Evolutionary conservation across 2,888 invertebrate species (phyloP).

Genomic region (Spicauda simplicius): DNA sequence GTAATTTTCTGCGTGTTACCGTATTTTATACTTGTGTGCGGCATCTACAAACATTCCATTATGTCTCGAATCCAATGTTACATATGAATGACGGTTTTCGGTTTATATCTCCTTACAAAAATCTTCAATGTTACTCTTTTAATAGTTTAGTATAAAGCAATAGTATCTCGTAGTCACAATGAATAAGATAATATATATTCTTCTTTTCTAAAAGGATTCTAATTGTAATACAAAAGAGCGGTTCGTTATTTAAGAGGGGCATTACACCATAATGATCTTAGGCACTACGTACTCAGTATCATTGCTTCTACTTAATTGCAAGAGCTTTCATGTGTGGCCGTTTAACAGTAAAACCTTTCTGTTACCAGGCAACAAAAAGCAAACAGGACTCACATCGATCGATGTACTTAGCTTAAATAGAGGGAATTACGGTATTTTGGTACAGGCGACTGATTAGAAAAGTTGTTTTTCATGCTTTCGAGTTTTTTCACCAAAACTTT

Average conservation of each 20-base stretch:
- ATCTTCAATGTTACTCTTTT: background rate
- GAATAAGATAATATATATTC: too few relatives aligned
- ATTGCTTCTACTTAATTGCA: constrained; percentile 36
- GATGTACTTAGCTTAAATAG: constrained; percentile 41
- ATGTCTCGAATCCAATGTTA: constrained; percentile 4
- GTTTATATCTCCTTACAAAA: constrained; percentile 1
- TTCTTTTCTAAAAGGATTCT: background rate
- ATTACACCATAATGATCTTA: constrained; percentile 38
- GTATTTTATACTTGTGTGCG: constrained; percentile 39
- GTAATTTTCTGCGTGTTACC: constrained; percentile 63
- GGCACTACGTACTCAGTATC: constrained; percentile 35
- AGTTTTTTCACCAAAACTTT: background rate
- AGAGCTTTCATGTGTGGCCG: constrained; percentile 39
- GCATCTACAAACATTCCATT: constrained; percentile 19
- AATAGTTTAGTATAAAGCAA: too few relatives aligned
- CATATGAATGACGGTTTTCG: constrained; percentile 33
- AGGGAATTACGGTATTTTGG: constrained; percentile 22
- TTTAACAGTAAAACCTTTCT: constrained; percentile 49
- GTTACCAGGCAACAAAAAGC: constrained; percentile 55
- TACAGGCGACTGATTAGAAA: background rate
- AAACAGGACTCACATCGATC: constrained; percentile 57
- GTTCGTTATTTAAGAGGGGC: background rate
- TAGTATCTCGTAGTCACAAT: too few relatives aligned
- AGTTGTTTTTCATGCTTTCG: constrained; percentile 13
- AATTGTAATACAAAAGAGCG: constrained; percentile 4